phyloP scores from a whole-genome alignment of 2,113 vertebrate genomes.

The Terrapene triunguis region DNA sequence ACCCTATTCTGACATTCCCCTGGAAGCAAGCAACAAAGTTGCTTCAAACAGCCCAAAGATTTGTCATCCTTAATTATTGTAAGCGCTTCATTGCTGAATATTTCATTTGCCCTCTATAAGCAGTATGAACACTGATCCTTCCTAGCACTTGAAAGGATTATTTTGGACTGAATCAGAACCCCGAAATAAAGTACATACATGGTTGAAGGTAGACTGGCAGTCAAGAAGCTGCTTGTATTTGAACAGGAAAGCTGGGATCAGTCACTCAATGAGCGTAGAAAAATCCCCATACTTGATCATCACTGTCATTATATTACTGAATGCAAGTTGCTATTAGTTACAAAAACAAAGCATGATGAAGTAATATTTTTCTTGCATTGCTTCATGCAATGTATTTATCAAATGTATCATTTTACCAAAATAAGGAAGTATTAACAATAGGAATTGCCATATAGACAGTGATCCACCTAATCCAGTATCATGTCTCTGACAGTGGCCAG shows the following conservation, averaged over 20 bases:
- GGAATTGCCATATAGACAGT: background rate
- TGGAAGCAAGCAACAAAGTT: background rate
- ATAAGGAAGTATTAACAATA: background rate
- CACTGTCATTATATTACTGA: background rate
- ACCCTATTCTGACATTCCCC: background rate
- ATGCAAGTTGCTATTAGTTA: background rate
- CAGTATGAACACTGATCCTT: constrained; percentile 2
- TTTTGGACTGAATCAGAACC: constrained; percentile 24
- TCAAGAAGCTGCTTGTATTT: background rate
- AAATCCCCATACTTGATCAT: background rate
- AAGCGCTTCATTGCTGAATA: constrained; percentile 9
- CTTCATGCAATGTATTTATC: background rate
- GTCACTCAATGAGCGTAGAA: background rate
- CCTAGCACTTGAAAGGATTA: background rate
- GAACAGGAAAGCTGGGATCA: background rate
- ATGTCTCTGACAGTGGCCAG: background rate
- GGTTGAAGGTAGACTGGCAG: background rate
- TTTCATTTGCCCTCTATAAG: constrained; percentile 10
- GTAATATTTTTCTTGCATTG: background rate
- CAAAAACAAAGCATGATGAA: background rate
- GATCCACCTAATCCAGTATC: background rate
- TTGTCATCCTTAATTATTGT: constrained; percentile 9
- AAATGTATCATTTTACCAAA: background rate
- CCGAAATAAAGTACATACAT: background rate
- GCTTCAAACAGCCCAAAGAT: background rate